A percentile compares a stretch with the other conserved stretches of the same genome.
phyloP scores from a whole-genome alignment of 2,888 invertebrate species.

The Harpalus rufipes region DNA sequence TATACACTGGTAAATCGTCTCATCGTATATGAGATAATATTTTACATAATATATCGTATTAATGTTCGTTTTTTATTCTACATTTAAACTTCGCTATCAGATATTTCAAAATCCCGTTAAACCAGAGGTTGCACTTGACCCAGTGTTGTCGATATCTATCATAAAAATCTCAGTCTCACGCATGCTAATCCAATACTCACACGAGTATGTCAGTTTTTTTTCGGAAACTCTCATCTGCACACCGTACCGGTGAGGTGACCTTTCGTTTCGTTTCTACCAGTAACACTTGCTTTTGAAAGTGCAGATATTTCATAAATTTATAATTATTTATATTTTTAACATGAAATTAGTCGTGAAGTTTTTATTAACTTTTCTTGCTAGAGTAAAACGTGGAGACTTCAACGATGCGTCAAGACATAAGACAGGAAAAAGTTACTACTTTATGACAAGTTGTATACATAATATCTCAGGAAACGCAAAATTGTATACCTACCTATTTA shows the following conservation, averaged over 20 bases:
- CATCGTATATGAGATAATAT: not conserved
- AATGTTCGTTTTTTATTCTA: slow-evolving; percentile 41
- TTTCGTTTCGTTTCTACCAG: slow-evolving; percentile 13
- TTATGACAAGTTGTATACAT: not conserved
- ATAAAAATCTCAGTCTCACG: slow-evolving; percentile 46
- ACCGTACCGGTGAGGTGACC: slow-evolving; percentile 16
- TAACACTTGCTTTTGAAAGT: slow-evolving; percentile 6
- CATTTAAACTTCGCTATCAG: slow-evolving; percentile 46
- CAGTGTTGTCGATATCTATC: slow-evolving; percentile 56
- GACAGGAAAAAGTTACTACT: not conserved
- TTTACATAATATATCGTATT: slow-evolving; percentile 42
- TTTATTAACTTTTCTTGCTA: not conserved
- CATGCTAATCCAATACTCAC: slow-evolving; percentile 24
- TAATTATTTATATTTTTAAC: slow-evolving; percentile 14
- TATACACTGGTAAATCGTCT: too few species aligned
- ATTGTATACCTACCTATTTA: not conserved
- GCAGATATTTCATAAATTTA: slow-evolving; percentile 34
- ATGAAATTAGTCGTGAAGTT: slow-evolving; percentile 4
- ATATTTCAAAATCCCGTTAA: slow-evolving; percentile 53
- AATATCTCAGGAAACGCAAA: not conserved
- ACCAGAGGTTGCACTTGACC: slow-evolving; percentile 53
- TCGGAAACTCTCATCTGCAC: slow-evolving; percentile 26
- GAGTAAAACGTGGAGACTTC: slow-evolving; percentile 15
- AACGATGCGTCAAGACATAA: not conserved
- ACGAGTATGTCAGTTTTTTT: slow-evolving; percentile 27